Conservation (phyloP, 2,113 vertebrate genomes). For the Ardeotis arabs region DNA sequence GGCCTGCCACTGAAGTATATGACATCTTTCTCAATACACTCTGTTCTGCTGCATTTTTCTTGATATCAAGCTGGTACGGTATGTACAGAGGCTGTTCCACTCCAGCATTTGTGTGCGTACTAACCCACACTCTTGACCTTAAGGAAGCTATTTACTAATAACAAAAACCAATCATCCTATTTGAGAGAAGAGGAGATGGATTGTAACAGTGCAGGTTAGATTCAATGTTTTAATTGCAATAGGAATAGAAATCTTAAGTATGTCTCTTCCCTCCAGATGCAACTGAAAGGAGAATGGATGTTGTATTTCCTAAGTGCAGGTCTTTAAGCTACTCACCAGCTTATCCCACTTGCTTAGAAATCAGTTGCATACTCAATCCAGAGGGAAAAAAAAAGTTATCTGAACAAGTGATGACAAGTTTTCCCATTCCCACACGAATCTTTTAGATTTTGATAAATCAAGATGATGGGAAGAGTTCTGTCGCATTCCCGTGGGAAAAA, state of each 20-base stretch:
- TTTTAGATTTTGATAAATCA: not conserved
- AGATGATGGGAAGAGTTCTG: not conserved
- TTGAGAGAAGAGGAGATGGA: not conserved
- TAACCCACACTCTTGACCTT: not conserved
- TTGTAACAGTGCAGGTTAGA: not conserved
- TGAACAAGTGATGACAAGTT: not conserved
- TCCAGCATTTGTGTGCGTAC: not conserved
- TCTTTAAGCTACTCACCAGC: not conserved
- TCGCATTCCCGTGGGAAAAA: not conserved
- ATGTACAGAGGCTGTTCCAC: not conserved
- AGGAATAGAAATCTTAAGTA: not conserved
- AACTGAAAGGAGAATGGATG: not conserved
- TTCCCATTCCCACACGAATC: conserved; percentile 14
- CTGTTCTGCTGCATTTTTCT: not conserved
- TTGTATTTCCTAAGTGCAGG: not conserved
- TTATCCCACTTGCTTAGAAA: not conserved
- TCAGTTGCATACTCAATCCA: not conserved
- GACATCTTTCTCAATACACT: not conserved
- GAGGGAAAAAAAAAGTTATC: not conserved
- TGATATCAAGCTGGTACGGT: not conserved
- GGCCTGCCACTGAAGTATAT: not conserved
- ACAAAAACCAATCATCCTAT: not conserved
- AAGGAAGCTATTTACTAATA: not conserved
- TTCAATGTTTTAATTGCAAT: not conserved
- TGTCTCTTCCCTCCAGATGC: not conserved